A percentile compares a stretch with the other conserved stretches of the same genome.
Evolutionary conservation across 2,888 invertebrate species (phyloP).

Genomic region (Belgica antarctica): DNA sequence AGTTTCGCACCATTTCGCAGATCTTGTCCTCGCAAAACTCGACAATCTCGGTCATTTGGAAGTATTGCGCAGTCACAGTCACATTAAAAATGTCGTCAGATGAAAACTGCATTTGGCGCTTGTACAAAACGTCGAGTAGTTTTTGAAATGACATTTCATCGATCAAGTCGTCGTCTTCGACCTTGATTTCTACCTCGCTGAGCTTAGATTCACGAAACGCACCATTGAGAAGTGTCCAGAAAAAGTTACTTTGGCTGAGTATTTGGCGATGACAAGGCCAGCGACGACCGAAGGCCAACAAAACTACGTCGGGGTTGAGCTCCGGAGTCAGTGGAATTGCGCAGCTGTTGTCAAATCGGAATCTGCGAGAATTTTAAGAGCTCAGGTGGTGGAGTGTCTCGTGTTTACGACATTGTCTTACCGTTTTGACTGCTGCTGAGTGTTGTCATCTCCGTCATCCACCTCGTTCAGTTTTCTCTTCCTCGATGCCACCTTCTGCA

Average conservation of each 20-base stretch:
- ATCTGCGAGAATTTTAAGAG: slow-evolving; percentile 19
- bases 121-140: slow-evolving; percentile 10
- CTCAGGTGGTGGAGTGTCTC: too few relatives aligned
- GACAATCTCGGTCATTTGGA: slow-evolving; percentile 15
- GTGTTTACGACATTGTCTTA: background rate
- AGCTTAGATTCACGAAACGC: slow-evolving; percentile 19
- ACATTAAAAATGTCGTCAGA: slow-evolving; percentile 23
- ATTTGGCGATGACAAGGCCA: slow-evolving; percentile 30
- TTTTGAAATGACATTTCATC: slow-evolving; percentile 19
- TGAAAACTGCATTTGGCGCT: background rate
- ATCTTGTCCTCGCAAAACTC: slow-evolving; percentile 20
- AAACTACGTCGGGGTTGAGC: background rate
- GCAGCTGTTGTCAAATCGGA: slow-evolving; percentile 17
- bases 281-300: background rate
- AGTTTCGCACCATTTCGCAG: background rate
- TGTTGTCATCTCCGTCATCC: background rate
- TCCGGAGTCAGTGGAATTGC: too few relatives aligned
- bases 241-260: slow-evolving; percentile 18
- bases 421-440: background rate
- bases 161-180: slow-evolving; percentile 16
- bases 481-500: background rate
- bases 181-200: background rate
- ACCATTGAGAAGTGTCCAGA: background rate
- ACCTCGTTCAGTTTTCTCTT: background rate
- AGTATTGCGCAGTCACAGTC: slow-evolving; percentile 22